Evolutionary conservation across 2,113 vertebrate species (phyloP), one percentile per base, ranked within the genome.

Genomic region (Poeciliopsis turrubarensis): DNA sequence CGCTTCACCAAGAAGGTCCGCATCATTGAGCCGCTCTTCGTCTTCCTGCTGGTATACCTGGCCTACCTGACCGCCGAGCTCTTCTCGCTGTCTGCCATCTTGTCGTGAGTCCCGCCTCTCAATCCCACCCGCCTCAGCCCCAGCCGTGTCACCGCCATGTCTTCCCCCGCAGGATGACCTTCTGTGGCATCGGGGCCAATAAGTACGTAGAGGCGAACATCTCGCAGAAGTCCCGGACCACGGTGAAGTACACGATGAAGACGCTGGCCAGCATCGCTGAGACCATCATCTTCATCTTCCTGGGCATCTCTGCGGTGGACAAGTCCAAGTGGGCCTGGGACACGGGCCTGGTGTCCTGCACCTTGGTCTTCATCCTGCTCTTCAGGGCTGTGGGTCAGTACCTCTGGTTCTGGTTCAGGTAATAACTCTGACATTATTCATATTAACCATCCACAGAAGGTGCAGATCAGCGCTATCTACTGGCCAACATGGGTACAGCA

Each of bases 161-260:
- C 19, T 71, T 19, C 63, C 30, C 30, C 41, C 4, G 12, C 87
- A 99, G 97, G 37, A 96, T 98, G 93, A 98, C 97, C 13, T 97
- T 98, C 90, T 99, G 98, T 80, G 97, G 97, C 37, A 94, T 98
- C 76, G 97, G 98, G 68, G 97, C 97, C 88, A 99, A 98, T 86
- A 98, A 98, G 78, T 99, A 99, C 0, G 98, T 99, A 89, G 98
- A 99, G 91, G 98, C 98, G 83, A 99, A 99, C 91, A 98, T 99
- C 75, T 99, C 98, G 65, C 97, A 97, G 93, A 99, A 99, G 82
- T 99, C 98, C 51, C 96, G 97, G 73, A 99, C 97, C 29, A 96
- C 98, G 0, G 97, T 99, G 78, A 99, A 99, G 81, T 99, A 99
- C 87, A 98, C 97, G 14, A 98, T 99, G 98, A 99, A 99, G 94